Conservation (phyloP, 2,113 vertebrate species). For the Amphiprion percula region DNA sequence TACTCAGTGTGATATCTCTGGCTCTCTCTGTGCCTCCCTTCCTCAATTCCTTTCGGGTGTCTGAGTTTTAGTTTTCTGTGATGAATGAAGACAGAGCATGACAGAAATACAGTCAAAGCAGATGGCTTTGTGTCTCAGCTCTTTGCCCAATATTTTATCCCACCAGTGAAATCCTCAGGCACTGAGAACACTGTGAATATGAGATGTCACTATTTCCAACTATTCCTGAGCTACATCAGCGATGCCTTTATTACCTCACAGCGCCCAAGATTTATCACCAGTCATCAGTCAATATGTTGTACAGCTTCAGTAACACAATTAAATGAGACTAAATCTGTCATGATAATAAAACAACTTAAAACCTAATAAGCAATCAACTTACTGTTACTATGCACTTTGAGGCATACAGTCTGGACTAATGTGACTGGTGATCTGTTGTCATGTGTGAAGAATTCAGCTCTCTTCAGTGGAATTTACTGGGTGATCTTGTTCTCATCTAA, state of each 20-base stretch:
- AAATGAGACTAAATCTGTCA: too few species aligned
- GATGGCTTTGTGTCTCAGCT: constrained; percentile 65
- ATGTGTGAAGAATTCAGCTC: background rate
- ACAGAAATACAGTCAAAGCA: constrained; percentile 69
- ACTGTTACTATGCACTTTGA: too few species aligned
- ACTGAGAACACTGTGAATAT: constrained; percentile 18
- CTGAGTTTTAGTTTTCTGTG: constrained; percentile 7
- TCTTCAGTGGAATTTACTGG: background rate
- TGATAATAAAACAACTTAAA: too few species aligned
- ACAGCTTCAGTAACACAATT: background rate
- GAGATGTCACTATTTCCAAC: constrained; percentile 45
- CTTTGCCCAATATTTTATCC: constrained; percentile 57
- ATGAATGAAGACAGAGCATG: constrained; percentile 58
- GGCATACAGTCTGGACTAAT: background rate
- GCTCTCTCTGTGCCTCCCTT: constrained; percentile 6
- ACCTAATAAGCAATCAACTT: too few species aligned
- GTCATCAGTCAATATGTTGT: constrained; percentile 13
- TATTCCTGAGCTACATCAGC: constrained; percentile 33
- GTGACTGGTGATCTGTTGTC: background rate
- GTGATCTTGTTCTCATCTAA: background rate
- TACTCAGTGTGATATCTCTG: constrained; percentile 14
- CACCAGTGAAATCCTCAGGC: constrained; percentile 39
- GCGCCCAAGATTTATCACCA: constrained; percentile 37
- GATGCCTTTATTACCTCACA: constrained; percentile 4
- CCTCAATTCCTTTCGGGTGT: constrained; percentile 20